Conservation (phyloP, 2,797 vertebrate genomes). For the Paratrypauchen microcephalus region DNA sequence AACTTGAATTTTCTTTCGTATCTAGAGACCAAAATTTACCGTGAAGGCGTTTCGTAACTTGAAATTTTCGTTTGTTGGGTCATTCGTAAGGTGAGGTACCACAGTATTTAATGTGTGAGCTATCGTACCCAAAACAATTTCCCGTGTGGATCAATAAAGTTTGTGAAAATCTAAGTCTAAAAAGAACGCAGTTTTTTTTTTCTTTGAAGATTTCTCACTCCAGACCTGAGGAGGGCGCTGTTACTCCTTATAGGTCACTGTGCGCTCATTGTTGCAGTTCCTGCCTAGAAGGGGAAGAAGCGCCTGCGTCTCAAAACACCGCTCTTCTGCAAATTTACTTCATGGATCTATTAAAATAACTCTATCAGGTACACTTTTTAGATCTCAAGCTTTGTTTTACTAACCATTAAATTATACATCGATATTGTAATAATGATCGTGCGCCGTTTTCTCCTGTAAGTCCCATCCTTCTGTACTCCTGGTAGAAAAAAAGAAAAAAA, state of each 20-base stretch:
- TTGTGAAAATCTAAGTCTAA: no score
- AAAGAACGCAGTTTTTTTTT: no score
- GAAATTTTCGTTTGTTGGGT: no score
- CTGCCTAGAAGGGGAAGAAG: background rate
- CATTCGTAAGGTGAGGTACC: no score
- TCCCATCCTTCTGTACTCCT: no score
- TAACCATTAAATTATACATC: background rate
- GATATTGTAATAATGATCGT: background rate
- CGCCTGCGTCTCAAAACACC: background rate
- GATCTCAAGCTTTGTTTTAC: background rate
- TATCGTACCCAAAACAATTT: no score
- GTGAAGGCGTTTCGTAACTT: no score
- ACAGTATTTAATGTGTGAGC: no score
- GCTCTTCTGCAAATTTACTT: background rate
- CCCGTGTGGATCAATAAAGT: no score
- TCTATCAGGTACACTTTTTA: background rate
- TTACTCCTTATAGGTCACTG: background rate
- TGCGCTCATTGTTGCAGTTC: background rate
- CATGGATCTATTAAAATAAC: no score
- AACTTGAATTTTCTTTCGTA: no score
- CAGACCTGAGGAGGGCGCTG: background rate
- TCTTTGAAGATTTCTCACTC: background rate
- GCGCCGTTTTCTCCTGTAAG: background rate
- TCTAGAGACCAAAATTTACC: no score
- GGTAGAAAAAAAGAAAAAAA: background rate